Conservation (phyloP, 2,113 vertebrate species). For the Menidia beryllina region DNA sequence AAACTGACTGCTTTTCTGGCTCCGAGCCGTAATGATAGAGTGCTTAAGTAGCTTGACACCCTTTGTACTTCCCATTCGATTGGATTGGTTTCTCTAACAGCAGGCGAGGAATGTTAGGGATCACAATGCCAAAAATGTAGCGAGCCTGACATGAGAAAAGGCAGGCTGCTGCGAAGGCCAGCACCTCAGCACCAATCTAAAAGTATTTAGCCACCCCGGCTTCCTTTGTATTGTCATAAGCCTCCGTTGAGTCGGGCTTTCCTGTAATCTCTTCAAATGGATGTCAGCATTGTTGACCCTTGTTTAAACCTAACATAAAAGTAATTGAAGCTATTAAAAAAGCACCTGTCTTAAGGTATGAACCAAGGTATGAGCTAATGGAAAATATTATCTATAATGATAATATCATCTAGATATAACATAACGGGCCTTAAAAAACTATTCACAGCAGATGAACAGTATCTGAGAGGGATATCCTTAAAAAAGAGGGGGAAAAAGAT, state of each 20-base stretch:
- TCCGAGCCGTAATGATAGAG: slow-evolving; percentile 68
- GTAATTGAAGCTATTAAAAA: no score
- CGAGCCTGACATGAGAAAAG: slow-evolving; percentile 25
- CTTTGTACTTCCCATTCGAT: slow-evolving; percentile 72
- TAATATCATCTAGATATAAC: no score
- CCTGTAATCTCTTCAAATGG: not conserved
- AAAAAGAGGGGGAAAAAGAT: no score
- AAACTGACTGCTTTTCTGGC: slow-evolving; percentile 56
- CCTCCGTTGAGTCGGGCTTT: not conserved
- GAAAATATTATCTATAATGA: no score
- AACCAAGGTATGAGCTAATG: no score
- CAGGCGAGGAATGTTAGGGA: slow-evolving; percentile 60
- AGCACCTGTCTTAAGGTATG: no score
- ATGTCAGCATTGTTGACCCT: not conserved
- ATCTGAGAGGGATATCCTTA: no score
- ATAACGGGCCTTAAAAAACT: no score
- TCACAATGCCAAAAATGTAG: slow-evolving; percentile 59
- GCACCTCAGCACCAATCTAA: slow-evolving; percentile 1
- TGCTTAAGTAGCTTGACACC: slow-evolving; percentile 71
- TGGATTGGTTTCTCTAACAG: slow-evolving; percentile 55
- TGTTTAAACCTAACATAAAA: no score
- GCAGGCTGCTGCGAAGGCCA: slow-evolving; percentile 16
- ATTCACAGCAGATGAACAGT: no score
- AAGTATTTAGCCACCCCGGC: not conserved
- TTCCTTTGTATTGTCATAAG: not conserved